These are phyloP conservation scores for Platyura marginata DNA, from an alignment of 1,140 invertebrate species.

Conservation along the genomic window DNA sequence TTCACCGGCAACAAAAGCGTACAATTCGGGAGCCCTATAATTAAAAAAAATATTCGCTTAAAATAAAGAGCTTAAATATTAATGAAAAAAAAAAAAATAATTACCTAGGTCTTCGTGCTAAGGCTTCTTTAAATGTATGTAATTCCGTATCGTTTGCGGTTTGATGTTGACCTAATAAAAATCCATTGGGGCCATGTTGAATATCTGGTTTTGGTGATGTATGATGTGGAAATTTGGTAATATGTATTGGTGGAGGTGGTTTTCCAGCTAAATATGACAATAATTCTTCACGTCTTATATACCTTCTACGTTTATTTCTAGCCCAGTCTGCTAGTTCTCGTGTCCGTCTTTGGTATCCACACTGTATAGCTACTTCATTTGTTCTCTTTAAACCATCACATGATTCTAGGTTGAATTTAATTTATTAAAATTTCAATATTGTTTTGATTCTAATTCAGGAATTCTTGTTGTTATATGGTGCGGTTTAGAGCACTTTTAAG, in stretches of 20 bases:
- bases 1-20: constrained; percentile 57
- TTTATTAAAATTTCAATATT: too few relatives aligned
- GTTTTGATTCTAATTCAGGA: not conserved
- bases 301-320: constrained; percentile 43
- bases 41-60: constrained; percentile 17
- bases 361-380: constrained; percentile 49
- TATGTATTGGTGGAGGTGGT: constrained; percentile 37
- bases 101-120: constrained; percentile 37
- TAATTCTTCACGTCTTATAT: constrained; percentile 56
- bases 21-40: constrained; percentile 37
- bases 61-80: constrained; percentile 7
- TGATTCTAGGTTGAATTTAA: too few relatives aligned
- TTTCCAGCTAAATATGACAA: constrained; percentile 62
- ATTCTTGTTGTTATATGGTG: not conserved
- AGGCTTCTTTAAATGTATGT: constrained; percentile 46
- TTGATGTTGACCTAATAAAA: too few relatives aligned
- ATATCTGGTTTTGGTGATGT: too few relatives aligned
- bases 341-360: constrained; percentile 51
- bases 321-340: constrained; percentile 63
- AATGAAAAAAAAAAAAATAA: constrained; percentile 2
- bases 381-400: constrained; percentile 47
- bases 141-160: constrained; percentile 10
- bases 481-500: too few relatives aligned
- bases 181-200: too few relatives aligned
- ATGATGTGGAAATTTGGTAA: too few relatives aligned